phyloP scores from a whole-genome alignment of 2,797 vertebrate species.

The Peromyscus eremicus region DNA sequence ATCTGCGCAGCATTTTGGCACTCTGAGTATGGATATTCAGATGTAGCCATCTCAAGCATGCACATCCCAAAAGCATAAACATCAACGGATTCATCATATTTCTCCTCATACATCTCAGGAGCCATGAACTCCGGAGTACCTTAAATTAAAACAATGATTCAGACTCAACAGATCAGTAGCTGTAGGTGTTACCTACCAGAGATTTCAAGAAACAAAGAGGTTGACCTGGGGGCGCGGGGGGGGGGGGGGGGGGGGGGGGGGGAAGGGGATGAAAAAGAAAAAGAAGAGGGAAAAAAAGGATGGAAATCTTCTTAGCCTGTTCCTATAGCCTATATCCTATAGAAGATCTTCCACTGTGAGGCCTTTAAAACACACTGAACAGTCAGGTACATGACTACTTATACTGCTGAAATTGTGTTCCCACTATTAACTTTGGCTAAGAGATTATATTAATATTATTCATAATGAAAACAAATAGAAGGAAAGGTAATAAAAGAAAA shows the following conservation, averaged over 20 bases:
- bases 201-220: slow-evolving; percentile 77
- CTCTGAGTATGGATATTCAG: slow-evolving; percentile 99
- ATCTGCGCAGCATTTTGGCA: slow-evolving; percentile 99
- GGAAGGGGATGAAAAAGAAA: slow-evolving; percentile 65
- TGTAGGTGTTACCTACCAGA: slow-evolving; percentile 87
- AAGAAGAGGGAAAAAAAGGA: slow-evolving; percentile 89
- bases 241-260: no score
- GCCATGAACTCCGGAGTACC: slow-evolving; percentile 99
- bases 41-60: slow-evolving; percentile 99
- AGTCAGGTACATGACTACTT: slow-evolving; percentile 2
- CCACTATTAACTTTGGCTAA: slow-evolving; percentile 63
- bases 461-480: slow-evolving; percentile 80
- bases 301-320: slow-evolving; percentile 93
- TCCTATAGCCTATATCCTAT: slow-evolving; percentile 88
- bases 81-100: slow-evolving; percentile 99
- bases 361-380: slow-evolving; percentile 85
- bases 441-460: slow-evolving; percentile 74
- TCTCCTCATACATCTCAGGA: slow-evolving; percentile 99
- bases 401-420: slow-evolving; percentile 45
- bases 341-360: slow-evolving; percentile 94
- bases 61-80: slow-evolving; percentile 99
- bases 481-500: slow-evolving; percentile 66
- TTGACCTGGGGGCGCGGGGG: slow-evolving; percentile 84
- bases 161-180: slow-evolving; percentile 91
- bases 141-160: slow-evolving; percentile 99